These are phyloP conservation scores for Zonitis immaculata DNA, from an alignment of 2,888 invertebrate species.

Conservation along the genomic window DNA sequence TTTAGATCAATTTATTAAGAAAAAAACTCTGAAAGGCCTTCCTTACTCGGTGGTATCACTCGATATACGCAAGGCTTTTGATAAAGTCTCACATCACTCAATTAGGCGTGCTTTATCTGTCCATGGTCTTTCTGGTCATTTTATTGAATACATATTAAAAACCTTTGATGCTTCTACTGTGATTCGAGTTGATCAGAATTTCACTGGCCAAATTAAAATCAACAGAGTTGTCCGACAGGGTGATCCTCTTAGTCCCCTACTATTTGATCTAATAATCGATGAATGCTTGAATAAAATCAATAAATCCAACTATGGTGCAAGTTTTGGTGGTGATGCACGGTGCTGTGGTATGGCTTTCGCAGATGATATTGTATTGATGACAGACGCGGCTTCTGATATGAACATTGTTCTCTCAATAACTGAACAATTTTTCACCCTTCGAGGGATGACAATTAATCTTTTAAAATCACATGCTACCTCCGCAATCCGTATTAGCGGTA, in stretches of 20 bases:
- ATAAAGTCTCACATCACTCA: constrained; percentile 13
- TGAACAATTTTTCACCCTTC: no score
- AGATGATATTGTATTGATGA: constrained; percentile 8
- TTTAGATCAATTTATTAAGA: not conserved
- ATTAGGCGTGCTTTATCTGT: not conserved
- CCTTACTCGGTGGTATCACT: constrained; percentile 13
- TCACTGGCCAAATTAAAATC: not conserved
- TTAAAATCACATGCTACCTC: no score
- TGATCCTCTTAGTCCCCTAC: not conserved
- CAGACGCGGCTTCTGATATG: not conserved
- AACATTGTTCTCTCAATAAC: not conserved
- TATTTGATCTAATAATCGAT: not conserved
- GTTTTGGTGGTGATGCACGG: not conserved
- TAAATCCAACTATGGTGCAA: not conserved
- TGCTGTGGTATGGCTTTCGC: constrained; percentile 6
- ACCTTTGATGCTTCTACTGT: not conserved
- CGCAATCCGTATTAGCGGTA: not conserved
- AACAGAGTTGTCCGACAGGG: not conserved
- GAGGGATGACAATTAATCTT: not conserved
- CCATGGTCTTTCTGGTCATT: not conserved
- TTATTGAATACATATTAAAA: not conserved
- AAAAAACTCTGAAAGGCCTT: not conserved
- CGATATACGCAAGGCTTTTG: constrained; percentile 21
- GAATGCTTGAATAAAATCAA: not conserved
- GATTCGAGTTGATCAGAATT: not conserved